Evolutionary conservation across 2,888 invertebrate species (phyloP), one percentile per base, ranked within the genome.

Genomic region (Dyspetes luteomarginatus): DNA sequence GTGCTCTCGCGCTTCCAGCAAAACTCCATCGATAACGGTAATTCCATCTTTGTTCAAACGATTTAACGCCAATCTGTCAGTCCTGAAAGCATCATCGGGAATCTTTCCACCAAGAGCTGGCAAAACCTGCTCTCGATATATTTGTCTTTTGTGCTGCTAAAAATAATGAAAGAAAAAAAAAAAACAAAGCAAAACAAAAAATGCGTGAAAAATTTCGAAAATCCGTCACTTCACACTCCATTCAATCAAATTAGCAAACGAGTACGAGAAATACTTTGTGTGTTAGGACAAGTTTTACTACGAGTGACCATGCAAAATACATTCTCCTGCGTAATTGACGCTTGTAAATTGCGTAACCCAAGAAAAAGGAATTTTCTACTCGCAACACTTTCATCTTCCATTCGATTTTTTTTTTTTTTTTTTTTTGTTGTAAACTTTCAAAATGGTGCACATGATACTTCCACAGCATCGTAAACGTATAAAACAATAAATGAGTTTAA

Each of bases 81-180:
- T 93, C 81, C 93, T 92, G 83, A 95, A 95, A 4, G 95, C 95
- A 50, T 94, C 93, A 76, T 94, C 94, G 0, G 95, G 95, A 83
- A 95, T 94, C 89, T 94, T 94, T 0, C 95, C 95, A 43, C 95
- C 95, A 41, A 93, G 92, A 83, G 93, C 93, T 5, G 95, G 95
- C 58, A 94, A 87, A 17, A 95, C 93, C 88, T 95, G 93, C 85
- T 95, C 95, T 17, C 95, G 93, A 90, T 94, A 95, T 83, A 95
- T 93, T 90, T 95, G 94, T 36, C 95, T 92, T 88, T 95, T 95
- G 91, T 93, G 91, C 93, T 93, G 87, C n/a, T n/a, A n/a, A n/a
- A n/a, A n/a, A n/a, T n/a, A n/a, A n/a, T 36, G 36, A 36, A 12
- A 36, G 12, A 36, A 12, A 36, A 9, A 15, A 4, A 62, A 28